A percentile compares a stretch with the other conserved stretches of the same genome.
Evolutionary conservation across 64 coral and sea anemone genomes (phyloP).

Genomic region (Montipora cactus): DNA sequence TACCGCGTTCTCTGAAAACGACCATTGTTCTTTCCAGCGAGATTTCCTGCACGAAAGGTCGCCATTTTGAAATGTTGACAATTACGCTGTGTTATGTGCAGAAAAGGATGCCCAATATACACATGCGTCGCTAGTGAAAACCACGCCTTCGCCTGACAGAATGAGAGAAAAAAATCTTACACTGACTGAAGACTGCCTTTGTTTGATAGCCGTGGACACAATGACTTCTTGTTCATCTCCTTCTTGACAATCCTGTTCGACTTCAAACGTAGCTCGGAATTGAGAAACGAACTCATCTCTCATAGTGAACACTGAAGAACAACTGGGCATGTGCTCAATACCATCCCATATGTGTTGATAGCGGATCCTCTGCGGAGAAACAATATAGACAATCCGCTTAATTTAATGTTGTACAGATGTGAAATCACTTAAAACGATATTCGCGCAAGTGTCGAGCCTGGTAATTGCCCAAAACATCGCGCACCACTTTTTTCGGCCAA

Average conservation of each 20-base stretch:
- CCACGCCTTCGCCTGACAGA: background rate
- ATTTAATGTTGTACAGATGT: too few species aligned
- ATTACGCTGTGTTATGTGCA: too few species aligned
- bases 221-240: constrained; percentile 64
- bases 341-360: constrained; percentile 76
- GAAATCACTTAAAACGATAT: too few species aligned
- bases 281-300: background rate
- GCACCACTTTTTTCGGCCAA: too few species aligned
- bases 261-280: constrained; percentile 58
- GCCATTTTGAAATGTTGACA: too few species aligned
- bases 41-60: too few species aligned
- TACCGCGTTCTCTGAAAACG: too few species aligned
- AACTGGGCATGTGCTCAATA: constrained; percentile 56
- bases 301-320: constrained; percentile 50
- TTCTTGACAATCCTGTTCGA: constrained; percentile 40
- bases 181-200: background rate
- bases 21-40: too few species aligned
- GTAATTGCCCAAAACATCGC: too few species aligned
- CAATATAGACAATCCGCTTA: background rate
- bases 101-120: too few species aligned
- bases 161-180: background rate
- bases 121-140: too few species aligned
- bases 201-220: constrained; percentile 57
- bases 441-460: too few species aligned
- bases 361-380: constrained; percentile 56